phyloP scores from a whole-genome alignment of 2,888 invertebrate genomes.

The Litoditis marina region DNA sequence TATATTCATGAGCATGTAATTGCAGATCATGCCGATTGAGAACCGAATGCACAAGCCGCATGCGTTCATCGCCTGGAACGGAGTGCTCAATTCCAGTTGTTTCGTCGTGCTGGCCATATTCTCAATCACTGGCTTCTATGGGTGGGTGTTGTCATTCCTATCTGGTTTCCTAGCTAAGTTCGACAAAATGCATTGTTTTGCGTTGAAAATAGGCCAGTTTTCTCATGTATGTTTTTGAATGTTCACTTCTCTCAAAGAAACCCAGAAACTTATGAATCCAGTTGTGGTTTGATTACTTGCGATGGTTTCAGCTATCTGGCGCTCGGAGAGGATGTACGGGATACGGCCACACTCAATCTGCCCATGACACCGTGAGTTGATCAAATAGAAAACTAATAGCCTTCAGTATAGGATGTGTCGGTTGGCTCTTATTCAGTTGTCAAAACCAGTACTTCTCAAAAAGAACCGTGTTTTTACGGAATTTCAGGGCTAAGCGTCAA shows the following conservation, averaged over 20 bases:
- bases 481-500: too few species aligned
- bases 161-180: too few species aligned
- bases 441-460: too few species aligned
- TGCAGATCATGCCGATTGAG: conserved; percentile 61
- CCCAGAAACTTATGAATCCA: too few species aligned
- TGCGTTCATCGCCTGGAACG: conserved; percentile 55
- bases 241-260: neutral
- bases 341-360: conserved; percentile 61
- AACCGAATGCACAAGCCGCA: conserved; percentile 59
- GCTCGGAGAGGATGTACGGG: conserved; percentile 56
- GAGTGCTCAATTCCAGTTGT: conserved; percentile 58
- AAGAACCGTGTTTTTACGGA: too few species aligned
- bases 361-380: conserved; percentile 49
- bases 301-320: conserved; percentile 57
- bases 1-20: neutral
- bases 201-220: neutral
- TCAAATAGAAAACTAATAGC: neutral
- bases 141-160: conserved; percentile 26
- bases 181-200: too few species aligned
- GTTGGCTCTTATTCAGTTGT: too few species aligned
- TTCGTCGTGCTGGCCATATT: conserved; percentile 53
- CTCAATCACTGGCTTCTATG: conserved; percentile 46
- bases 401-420: too few species aligned
- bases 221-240: neutral
- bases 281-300: too few species aligned